Base-by-base conservation (phyloP, 1,140 invertebrate species). In the Adoxophyes honmai region DNA sequence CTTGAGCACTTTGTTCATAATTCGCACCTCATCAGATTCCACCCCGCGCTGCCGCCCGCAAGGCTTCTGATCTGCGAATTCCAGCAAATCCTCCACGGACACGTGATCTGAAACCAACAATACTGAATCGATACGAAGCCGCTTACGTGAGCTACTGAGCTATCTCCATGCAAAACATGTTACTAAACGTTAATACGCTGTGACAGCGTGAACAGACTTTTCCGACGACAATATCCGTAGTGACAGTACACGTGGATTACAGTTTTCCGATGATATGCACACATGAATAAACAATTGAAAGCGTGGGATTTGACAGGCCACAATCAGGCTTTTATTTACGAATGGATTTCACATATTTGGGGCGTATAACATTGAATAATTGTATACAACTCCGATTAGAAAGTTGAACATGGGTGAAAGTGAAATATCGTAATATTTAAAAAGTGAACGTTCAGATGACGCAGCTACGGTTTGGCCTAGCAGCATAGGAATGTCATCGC, bases 61-160 rank as follows among this genome's bases (percentile, higher is more conserved):
- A 0, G 95, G 95, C 55, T 95, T 95, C 68, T 96, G 94, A 73
- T 96, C 94, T 4, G 96, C 95, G 88, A 98, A 98, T 73, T 98
- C 96, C 18, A 98, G 85, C 36, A 98, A 86, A 91, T 98, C 97
- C 86, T 98, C 96, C 71, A 97, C 98, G 52, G 96, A 97, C 0
- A 98, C 96, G 68, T 96, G 96, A 78, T 97, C 95, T 73, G 62
- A 15, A 48, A 48, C 16, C 5, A 21, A 44, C 10, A 44, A 44
- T 21, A 44, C 18, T 44, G 3, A 44, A 44, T 44, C 39, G 16
- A 44, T 44, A 44, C 14, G 18, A 44, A 44, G 39, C 39, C 16
- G 38, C 38, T 44, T 44, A 21, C 18, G 18, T 21, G 42, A 28
- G 10, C 18, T 9, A 0, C 11, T 21, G 42, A 28, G 10, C 18